phyloP scores from a whole-genome alignment of 1,140 invertebrate genomes.

The Calliopsis andreniformis region DNA sequence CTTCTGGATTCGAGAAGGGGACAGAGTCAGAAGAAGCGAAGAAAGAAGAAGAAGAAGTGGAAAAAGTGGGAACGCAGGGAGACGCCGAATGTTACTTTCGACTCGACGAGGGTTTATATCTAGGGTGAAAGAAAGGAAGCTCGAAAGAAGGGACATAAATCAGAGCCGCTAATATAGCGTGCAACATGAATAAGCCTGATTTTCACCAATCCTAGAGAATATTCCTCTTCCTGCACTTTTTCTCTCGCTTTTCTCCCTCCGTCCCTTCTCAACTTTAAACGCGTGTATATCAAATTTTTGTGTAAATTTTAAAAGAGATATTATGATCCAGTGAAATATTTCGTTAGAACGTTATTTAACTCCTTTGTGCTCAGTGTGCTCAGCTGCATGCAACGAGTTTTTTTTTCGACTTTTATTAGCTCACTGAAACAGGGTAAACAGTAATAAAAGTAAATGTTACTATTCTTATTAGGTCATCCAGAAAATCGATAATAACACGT shows the following conservation, averaged over 20 bases:
- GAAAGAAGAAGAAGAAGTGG: neutral
- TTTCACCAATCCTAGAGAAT: conserved; percentile 29
- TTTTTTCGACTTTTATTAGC: too few species aligned
- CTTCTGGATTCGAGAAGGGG: conserved; percentile 16
- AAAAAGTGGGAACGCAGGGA: neutral
- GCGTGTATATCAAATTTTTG: too few species aligned
- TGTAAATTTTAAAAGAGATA: neutral
- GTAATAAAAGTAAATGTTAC: too few species aligned
- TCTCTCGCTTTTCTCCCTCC: too few species aligned
- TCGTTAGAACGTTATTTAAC: too few species aligned
- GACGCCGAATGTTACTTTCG: conserved; percentile 18
- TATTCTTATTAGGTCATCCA: too few species aligned
- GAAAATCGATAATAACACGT: too few species aligned
- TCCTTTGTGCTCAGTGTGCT: too few species aligned
- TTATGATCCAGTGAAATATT: too few species aligned
- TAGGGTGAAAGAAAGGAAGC: conserved; percentile 48
- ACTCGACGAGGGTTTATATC: neutral
- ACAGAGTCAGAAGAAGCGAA: neutral
- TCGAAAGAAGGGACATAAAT: conserved; percentile 62
- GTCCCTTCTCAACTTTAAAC: neutral
- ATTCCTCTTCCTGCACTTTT: neutral
- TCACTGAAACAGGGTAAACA: too few species aligned
- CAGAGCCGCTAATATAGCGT: conserved; percentile 60
- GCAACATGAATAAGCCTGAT: conserved; percentile 56
- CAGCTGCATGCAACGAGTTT: too few species aligned